Evolutionary conservation across 2,888 invertebrate genomes (phyloP).

Genomic region (Watsonalla binaria): DNA sequence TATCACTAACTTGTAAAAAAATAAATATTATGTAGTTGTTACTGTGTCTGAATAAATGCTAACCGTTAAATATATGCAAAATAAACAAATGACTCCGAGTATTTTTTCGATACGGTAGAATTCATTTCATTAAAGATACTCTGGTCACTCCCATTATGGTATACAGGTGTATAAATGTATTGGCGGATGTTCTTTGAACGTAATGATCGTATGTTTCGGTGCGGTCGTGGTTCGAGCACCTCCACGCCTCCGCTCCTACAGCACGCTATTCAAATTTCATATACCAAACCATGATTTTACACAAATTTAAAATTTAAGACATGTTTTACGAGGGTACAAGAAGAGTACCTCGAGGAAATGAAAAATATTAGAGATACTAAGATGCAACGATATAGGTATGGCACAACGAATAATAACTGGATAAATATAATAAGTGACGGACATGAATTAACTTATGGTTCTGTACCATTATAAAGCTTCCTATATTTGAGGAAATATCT

Average conservation of each 20-base stretch:
- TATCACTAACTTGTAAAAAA: too few species aligned
- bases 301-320: slow-evolving; percentile 26
- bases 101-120: neutral
- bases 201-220: neutral
- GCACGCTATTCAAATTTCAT: slow-evolving; percentile 35
- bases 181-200: neutral
- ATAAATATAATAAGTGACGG: too few species aligned
- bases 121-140: neutral
- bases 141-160: too few species aligned
- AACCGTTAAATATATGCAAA: too few species aligned
- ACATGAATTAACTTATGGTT: too few species aligned
- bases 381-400: neutral
- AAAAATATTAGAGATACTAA: neutral
- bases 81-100: too few species aligned
- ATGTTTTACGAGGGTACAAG: slow-evolving; percentile 29
- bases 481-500: too few species aligned
- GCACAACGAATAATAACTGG: too few species aligned
- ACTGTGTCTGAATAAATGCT: too few species aligned
- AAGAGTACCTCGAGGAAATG: slow-evolving; percentile 9
- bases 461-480: too few species aligned
- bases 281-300: slow-evolving; percentile 28
- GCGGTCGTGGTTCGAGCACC: neutral
- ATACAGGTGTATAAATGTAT: neutral
- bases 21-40: too few species aligned
- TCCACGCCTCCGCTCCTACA: slow-evolving; percentile 15